Percentiles rank a stretch among this genome's conserved stretches.
phyloP scores from a whole-genome alignment of 2,113 vertebrate genomes.

The Chrysochloris asiatica region DNA sequence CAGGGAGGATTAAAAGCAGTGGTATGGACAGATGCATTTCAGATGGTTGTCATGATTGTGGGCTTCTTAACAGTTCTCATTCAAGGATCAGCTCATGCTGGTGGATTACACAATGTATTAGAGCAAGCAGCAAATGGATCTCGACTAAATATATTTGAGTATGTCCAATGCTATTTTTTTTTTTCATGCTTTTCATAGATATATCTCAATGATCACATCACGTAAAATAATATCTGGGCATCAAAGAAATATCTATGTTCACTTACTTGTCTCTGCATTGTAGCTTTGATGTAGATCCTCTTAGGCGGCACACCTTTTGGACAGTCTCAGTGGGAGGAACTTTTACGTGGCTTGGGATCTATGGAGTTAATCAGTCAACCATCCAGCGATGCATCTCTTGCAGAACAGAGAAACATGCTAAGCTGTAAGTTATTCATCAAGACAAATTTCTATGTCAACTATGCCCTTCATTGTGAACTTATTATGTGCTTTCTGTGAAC shows the following conservation, averaged over 20 bases:
- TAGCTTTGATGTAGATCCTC: conserved; percentile 87
- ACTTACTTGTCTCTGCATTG: neutral
- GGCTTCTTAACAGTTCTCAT: conserved; percentile 88
- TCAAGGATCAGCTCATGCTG: conserved; percentile 83
- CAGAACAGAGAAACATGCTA: conserved; percentile 89
- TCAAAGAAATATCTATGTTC: neutral
- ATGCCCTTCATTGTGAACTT: neutral
- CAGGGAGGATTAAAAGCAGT: conserved; percentile 91
- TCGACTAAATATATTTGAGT: conserved; percentile 87
- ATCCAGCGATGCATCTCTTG: conserved; percentile 92
- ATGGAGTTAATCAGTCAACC: conserved; percentile 91
- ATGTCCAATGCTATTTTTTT: conserved; percentile 70
- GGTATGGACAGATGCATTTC: conserved; percentile 93
- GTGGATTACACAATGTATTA: conserved; percentile 84
- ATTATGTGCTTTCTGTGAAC: neutral
- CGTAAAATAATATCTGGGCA: neutral
- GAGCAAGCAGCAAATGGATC: conserved; percentile 83
- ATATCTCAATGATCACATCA: neutral
- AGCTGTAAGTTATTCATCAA: conserved; percentile 85
- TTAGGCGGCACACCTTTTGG: conserved; percentile 92
- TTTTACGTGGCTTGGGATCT: conserved; percentile 92
- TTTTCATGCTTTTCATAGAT: neutral
- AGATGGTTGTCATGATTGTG: conserved; percentile 90
- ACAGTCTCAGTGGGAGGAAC: conserved; percentile 90
- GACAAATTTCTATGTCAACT: neutral